Evolutionary conservation across 2,888 invertebrate genomes (phyloP).

Genomic region (Hipparchia sbordonii): DNA sequence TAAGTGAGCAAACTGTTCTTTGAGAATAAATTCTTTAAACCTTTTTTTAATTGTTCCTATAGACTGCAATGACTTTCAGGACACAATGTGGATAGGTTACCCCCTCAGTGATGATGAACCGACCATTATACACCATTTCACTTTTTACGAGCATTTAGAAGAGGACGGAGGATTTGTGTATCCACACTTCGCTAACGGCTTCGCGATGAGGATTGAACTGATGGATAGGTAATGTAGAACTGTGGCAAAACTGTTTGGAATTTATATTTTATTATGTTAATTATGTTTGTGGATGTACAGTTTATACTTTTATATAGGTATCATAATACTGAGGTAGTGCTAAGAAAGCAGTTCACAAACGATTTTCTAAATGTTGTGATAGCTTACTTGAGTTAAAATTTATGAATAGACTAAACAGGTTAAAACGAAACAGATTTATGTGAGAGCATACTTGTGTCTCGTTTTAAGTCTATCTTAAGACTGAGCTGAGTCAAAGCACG

Average conservation of each 20-base stretch:
- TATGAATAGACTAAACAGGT: too few species aligned
- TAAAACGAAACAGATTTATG: too few species aligned
- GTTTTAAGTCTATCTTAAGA: too few species aligned
- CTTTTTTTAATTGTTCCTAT: background rate
- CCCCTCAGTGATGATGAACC: conserved; percentile 90
- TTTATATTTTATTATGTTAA: background rate
- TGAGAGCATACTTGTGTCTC: too few species aligned
- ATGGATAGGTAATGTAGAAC: conserved; percentile 84
- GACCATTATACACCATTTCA: conserved; percentile 96
- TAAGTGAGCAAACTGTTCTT: background rate
- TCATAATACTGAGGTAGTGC: background rate
- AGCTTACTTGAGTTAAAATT: too few species aligned
- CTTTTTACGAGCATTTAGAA: conserved; percentile 85
- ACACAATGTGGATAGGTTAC: conserved; percentile 88
- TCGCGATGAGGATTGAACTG: conserved; percentile 87
- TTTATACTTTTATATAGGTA: background rate
- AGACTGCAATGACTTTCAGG: conserved; percentile 63
- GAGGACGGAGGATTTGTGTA: conserved; percentile 88
- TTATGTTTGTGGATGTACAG: too few species aligned
- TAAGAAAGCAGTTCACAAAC: too few species aligned
- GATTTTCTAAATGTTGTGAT: background rate
- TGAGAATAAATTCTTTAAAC: too few species aligned
- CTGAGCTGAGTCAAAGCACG: too few species aligned
- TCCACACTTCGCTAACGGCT: conserved; percentile 91
- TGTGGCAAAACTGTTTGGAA: background rate